Conservation (phyloP, 2,113 vertebrate species). For the Chaetops frenatus region DNA sequence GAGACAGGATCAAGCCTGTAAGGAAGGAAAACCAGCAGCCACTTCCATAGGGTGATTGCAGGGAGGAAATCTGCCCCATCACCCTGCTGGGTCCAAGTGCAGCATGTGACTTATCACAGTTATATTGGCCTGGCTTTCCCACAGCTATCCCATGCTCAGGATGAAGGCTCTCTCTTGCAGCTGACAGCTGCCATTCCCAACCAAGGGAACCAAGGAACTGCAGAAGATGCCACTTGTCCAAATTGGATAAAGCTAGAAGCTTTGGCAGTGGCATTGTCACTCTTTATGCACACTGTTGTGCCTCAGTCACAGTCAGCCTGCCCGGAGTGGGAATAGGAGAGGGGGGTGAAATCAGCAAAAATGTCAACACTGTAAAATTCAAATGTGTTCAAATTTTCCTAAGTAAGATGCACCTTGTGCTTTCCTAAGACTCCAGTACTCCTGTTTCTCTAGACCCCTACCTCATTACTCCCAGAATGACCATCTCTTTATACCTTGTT, state of each 20-base stretch:
- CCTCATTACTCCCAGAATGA: not conserved
- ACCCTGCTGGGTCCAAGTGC: not conserved
- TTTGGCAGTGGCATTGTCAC: not conserved
- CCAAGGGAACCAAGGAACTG: not conserved
- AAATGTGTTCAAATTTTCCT: not conserved
- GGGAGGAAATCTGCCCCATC: not conserved
- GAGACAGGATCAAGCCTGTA: not conserved
- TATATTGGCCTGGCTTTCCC: not conserved
- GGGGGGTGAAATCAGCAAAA: not conserved
- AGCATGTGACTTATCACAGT: rapidly evolving
- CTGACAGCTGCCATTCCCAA: not conserved
- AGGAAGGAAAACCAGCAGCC: not conserved
- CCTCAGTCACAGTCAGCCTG: not conserved
- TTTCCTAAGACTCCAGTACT: not conserved
- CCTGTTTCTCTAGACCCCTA: not conserved
- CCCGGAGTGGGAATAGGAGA: not conserved
- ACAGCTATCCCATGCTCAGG: not conserved
- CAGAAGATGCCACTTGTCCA: not conserved
- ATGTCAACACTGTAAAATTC: not conserved
- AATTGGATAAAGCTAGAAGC: not conserved
- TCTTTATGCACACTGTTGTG: not conserved
- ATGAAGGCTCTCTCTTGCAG: not conserved
- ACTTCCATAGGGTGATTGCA: not conserved
- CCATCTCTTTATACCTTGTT: not conserved
- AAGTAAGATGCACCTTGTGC: not conserved